Evolutionary conservation across 2,797 vertebrate genomes (phyloP), one percentile per base, ranked within the genome.

Genomic region (Coccyzus lansbergi): DNA sequence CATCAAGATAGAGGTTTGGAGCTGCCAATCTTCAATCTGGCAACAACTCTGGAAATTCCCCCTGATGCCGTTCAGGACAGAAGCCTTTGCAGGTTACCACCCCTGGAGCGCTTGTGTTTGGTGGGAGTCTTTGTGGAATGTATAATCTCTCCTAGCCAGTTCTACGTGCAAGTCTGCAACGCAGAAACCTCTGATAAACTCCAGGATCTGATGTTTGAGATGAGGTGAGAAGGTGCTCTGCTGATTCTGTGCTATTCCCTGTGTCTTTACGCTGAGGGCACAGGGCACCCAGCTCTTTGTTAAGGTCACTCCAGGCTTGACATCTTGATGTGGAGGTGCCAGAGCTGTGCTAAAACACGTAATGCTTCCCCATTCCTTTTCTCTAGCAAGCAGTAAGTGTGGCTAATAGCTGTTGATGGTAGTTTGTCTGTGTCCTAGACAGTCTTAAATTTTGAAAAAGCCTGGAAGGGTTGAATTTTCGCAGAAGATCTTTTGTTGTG

Each of bases 121-220:
- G n/a, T n/a, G n/a, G n/a, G n/a, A n/a, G n/a, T n/a, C n/a, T n/a
- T 98, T 79, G 98, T 99, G 94, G 99, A 98, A 67, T 97, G 97
- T 1, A 40, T 98, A 15, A 83, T 98, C 81, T 98, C 99, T 14
- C 99, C 99, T 2, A 98, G 98, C 92, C 97, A 98, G 63, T 99
- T 99, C 97, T 99, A 98, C 93, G 48, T 99, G 83, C 98, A 98
- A 22, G 97, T 99, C 94, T 97, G 96, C 42, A 96, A 97, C 82
- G 97, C 72, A 15, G 97, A 98, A 24, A 97, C 98, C 4, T 97
- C 98, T 48, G 96, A 96, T 38, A 94, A 98, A 15, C 96, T 99
- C 59, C 98, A 98, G 95, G 97, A 98, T 91, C 98, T 99, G 98
- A 99, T 99, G 98, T 91, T 99, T 82, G 98, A 99, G 92, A 99